phyloP scores from a whole-genome alignment of 2,797 vertebrate genomes.

The Clarias laeviceps region DNA sequence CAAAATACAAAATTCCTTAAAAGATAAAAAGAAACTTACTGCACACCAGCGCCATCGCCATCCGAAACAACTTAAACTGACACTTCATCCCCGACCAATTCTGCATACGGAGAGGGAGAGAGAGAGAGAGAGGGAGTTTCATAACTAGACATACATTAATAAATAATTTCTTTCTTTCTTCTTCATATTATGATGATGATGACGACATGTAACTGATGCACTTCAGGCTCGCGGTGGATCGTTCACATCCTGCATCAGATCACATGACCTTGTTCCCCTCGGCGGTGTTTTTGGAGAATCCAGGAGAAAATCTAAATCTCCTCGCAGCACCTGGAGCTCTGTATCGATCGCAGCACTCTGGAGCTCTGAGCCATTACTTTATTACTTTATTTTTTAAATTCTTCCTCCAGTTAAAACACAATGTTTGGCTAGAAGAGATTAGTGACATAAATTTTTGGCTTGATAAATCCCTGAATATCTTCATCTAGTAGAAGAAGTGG shows the following conservation, averaged over 20 bases:
- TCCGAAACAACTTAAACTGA: constrained; percentile 95
- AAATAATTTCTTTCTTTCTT: background rate
- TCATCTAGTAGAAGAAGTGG: background rate
- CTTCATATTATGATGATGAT: background rate
- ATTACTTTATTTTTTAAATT: background rate
- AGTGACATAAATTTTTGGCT: background rate
- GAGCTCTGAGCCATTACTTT: background rate
- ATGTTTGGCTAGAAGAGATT: background rate
- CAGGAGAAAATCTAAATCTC: background rate
- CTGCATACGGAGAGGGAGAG: constrained; percentile 61
- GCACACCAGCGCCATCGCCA: constrained; percentile 96
- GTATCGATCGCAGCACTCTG: background rate
- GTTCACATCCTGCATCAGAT: background rate
- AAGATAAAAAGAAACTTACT: constrained; percentile 85
- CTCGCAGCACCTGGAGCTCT: background rate
- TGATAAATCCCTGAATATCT: background rate
- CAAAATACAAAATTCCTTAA: constrained; percentile 29
- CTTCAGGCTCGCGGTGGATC: background rate
- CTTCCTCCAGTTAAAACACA: background rate
- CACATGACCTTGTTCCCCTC: background rate
- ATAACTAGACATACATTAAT: background rate
- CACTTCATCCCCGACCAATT: constrained; percentile 99
- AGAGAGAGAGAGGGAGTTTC: background rate
- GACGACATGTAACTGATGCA: background rate
- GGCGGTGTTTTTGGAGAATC: background rate